Base-by-base conservation (phyloP, 1,140 invertebrate species). In the Asbolus verrucosus region DNA sequence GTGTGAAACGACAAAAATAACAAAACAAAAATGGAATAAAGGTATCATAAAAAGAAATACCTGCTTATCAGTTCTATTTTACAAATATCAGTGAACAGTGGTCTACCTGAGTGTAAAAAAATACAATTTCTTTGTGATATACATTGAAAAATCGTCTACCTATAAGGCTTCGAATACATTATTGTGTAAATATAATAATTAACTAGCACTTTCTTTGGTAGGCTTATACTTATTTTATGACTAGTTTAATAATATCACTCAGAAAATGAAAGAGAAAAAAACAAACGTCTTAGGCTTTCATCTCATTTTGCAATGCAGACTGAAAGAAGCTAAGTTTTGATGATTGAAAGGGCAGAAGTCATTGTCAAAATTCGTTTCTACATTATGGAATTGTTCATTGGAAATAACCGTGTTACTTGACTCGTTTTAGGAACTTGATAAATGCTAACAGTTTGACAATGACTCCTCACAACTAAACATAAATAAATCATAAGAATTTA, bases 131-230 rank as follows among this genome's bases (percentile, higher is more conserved):
- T 73, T 76, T 72, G 72, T 76, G 73, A 73, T 66, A 73, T 71
- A 76, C 65, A 72, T 73, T 41, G 61, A 62, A 70, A 63, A 63
- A 76, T 72, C 74, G 62, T 75, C 68, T 76, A 76, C 73, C 68
- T 71, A 70, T 74, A 77, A 79, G 77, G 78, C 77, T 62, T 70
- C 43, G 46, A 70, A 61, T 76, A 65, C 68, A 43, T 72, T 61
- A 72, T 71, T 67, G 69, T 75, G 73, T 76, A 75, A 72, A 74
- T 73, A 76, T 72, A 72, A 77, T 72, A 76, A 74, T 78, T 69
- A 80, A 80, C 77, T 80, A 80, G 78, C 72, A 78, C 75, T 73
- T 72, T 80, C 78, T 80, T 80, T 80, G 78, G 78, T 80, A 78
- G 74, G 76, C 78, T 78, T 80, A 75, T 73, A 70, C 69, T 73